These are phyloP conservation scores for Callyntrura guangdongensis DNA, from an alignment of 2,888 invertebrate species.

Conservation along the genomic window DNA sequence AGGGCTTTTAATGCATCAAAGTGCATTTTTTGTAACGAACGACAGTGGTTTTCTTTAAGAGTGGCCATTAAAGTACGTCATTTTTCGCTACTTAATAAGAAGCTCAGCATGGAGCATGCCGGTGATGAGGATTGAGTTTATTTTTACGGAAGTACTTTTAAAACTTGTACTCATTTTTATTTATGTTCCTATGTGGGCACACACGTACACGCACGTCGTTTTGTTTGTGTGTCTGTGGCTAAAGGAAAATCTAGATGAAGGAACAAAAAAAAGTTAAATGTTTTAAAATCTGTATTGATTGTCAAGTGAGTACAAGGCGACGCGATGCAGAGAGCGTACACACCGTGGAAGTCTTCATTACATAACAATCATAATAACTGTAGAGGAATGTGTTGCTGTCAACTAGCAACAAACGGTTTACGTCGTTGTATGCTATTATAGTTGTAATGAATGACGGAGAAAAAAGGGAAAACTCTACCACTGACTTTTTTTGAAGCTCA, in stretches of 20 bases:
- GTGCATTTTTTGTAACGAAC: background rate
- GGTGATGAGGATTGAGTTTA: background rate
- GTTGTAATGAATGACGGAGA: background rate
- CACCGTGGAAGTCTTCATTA: background rate
- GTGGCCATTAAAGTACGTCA: background rate
- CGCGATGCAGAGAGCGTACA: background rate
- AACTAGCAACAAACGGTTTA: background rate
- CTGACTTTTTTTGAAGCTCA: background rate
- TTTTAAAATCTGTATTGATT: slow-evolving; percentile 5
- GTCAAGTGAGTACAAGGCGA: background rate
- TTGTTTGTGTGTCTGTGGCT: background rate
- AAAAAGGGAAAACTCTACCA: slow-evolving; percentile 40
- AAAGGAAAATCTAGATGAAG: background rate
- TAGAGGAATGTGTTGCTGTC: background rate
- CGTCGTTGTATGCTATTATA: background rate
- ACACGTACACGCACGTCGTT: background rate
- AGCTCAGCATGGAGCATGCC: slow-evolving; percentile 21
- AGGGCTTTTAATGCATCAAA: background rate
- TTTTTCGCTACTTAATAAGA: background rate
- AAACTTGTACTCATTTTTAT: slow-evolving; percentile 55
- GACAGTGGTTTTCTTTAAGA: slow-evolving; percentile 1
- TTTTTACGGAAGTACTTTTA: slow-evolving; percentile 42
- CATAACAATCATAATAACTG: background rate
- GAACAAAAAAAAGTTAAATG: background rate
- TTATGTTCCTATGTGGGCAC: background rate